phyloP scores from a whole-genome alignment of 2,888 invertebrate genomes.

The Nephrotoma appendiculata region DNA sequence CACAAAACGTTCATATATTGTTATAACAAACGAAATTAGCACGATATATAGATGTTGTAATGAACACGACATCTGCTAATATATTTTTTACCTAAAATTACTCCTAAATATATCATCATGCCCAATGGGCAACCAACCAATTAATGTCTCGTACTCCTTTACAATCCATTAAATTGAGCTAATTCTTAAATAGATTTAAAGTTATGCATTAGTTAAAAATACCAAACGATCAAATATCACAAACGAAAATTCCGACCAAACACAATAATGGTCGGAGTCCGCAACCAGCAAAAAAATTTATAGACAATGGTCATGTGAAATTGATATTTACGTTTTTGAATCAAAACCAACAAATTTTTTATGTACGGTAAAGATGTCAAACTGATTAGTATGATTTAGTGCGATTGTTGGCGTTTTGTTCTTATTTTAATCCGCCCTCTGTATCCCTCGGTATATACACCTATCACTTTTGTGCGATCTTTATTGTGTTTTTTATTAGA shows the following conservation, averaged over 20 bases:
- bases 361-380: background rate
- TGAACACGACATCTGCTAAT: too few species aligned
- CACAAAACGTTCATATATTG: too few species aligned
- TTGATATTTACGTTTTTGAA: background rate
- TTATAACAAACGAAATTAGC: too few species aligned
- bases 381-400: background rate
- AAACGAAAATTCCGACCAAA: background rate
- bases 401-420: background rate
- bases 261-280: background rate
- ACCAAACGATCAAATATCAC: background rate
- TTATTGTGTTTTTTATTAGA: background rate
- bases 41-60: too few species aligned
- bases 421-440: background rate
- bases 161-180: background rate
- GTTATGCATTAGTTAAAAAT: background rate
- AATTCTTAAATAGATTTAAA: background rate
- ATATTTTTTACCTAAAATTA: too few species aligned
- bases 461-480: background rate
- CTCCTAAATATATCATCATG: background rate
- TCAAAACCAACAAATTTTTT: background rate
- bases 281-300: background rate
- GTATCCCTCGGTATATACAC: background rate
- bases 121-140: background rate
- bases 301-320: background rate
- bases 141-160: background rate